Evolutionary conservation across 2,113 vertebrate species (phyloP), one percentile per base, ranked within the genome.

Genomic region (Myrmophylax atrothorax): DNA sequence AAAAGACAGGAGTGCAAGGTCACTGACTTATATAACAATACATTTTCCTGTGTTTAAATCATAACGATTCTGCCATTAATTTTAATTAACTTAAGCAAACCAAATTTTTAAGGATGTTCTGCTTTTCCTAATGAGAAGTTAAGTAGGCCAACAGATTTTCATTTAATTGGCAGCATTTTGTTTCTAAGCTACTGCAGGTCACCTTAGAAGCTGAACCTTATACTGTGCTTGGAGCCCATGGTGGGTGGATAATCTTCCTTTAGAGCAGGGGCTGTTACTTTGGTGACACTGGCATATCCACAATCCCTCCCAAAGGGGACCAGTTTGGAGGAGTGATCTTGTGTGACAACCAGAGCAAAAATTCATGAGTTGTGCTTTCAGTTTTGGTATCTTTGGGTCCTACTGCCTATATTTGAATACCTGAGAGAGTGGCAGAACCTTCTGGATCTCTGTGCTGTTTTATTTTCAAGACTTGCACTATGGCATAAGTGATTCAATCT

Each of bases 71-170:
- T 86, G 44, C 66, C 90, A 84, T 84, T 93, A 49, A 31, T 91
- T 84, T 75, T 80, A 91, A 87, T 87, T 93, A 80, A 86, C 17
- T 79, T 75, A 89, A 90, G 33, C 40, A 91, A 94, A 79, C 42
- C 13, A 46, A 52, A 47, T 77, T 90, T 88, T 91, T 69, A 89
- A 35, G 68, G 20, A 72, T 72, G 47, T 8, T 81, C 35, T 86
- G 29, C 20, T 89, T 62, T 67, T 88, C 33, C 53, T 80, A 94
- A 93, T 70, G 42, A 87, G 35, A 75, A 24, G n/a, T 58, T 85
- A 75, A 93, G 38, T 40, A 42, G 40, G 29, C 28, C 25, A 66
- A 25, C 20, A 74, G 55, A 74, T 90, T 74, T 83, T 88, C 1
- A 84, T 69, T 90, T 77, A 84, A 55, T 47, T 89, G 76, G 26